A percentile compares a stretch with the other conserved stretches of the same genome.
Conservation (phyloP, 1,140 invertebrate genomes). For the Mycetomoellerius zeteki region DNA sequence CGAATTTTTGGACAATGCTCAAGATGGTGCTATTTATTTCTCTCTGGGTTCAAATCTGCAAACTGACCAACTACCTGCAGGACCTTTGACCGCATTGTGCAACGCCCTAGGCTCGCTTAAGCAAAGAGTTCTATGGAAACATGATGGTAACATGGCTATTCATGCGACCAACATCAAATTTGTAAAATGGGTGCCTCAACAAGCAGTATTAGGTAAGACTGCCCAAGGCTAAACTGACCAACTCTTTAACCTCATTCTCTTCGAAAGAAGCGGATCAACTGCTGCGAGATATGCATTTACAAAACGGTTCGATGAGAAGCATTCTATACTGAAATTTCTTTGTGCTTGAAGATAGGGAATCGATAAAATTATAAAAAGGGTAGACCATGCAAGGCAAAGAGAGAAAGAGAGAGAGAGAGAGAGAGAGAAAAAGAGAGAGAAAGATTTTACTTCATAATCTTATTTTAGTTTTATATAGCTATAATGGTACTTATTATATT, state of each 20-base stretch:
- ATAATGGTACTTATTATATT: not conserved
- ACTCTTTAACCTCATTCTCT: conserved; percentile 38
- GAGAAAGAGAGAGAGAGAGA: too few relatives aligned
- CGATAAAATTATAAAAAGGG: conserved; percentile 32
- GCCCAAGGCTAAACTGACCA: conserved; percentile 58
- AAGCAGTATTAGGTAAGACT: conserved; percentile 88
- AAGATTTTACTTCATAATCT: conserved; percentile 23
- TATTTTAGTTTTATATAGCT: not conserved
- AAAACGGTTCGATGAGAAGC: conserved; percentile 44
- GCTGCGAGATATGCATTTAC: conserved; percentile 62
- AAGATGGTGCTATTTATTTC: conserved; percentile 88
- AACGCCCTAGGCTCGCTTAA: conserved; percentile 88
- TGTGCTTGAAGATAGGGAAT: conserved; percentile 42
- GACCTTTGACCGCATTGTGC: conserved; percentile 83
- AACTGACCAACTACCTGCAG: conserved; percentile 85
- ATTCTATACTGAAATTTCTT: conserved; percentile 50
- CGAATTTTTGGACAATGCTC: conserved; percentile 86
- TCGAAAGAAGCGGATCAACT: conserved; percentile 58
- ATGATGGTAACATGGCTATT: conserved; percentile 83
- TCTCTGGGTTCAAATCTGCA: conserved; percentile 88
- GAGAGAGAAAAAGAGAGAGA: not conserved
- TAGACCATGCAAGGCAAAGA: not conserved
- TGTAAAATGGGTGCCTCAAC: conserved; percentile 91
- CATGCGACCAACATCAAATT: conserved; percentile 89
- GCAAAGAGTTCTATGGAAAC: conserved; percentile 90